These are phyloP conservation scores for Neomicropteryx cornuta DNA, from an alignment of 1,140 invertebrate genomes.

Conservation along the genomic window DNA sequence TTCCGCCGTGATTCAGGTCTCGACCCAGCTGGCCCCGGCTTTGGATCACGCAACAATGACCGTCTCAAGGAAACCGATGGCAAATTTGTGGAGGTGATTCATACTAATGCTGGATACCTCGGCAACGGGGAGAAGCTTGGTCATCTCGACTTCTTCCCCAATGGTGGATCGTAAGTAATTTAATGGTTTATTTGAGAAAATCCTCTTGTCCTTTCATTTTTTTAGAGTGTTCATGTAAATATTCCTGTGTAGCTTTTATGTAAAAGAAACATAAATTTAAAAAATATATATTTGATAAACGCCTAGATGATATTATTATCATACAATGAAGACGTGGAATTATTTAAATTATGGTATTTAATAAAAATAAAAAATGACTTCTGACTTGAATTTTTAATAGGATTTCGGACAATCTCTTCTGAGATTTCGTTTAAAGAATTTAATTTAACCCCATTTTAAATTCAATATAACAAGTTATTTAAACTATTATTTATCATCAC, in stretches of 20 bases:
- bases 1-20: constrained; percentile 26
- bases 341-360: background rate
- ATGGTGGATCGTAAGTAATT: constrained; percentile 38
- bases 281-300: background rate
- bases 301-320: background rate
- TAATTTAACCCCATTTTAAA: too few species aligned
- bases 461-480: too few species aligned
- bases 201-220: background rate
- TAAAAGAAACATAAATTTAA: background rate
- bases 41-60: constrained; percentile 28
- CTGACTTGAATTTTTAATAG: too few species aligned
- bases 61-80: constrained; percentile 48
- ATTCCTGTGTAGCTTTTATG: background rate
- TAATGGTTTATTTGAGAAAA: constrained; percentile 7
- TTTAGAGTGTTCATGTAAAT: background rate
- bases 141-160: constrained; percentile 59
- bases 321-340: background rate
- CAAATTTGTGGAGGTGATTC: constrained; percentile 55
- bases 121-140: constrained; percentile 44
- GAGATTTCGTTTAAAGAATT: too few species aligned
- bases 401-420: too few species aligned
- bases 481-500: too few species aligned
- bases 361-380: too few species aligned
- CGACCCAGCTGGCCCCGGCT: constrained; percentile 43
- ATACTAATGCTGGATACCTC: constrained; percentile 48